These are phyloP conservation scores for Ctenicera cuprea DNA, from an alignment of 2,888 invertebrate genomes.

Conservation along the genomic window DNA sequence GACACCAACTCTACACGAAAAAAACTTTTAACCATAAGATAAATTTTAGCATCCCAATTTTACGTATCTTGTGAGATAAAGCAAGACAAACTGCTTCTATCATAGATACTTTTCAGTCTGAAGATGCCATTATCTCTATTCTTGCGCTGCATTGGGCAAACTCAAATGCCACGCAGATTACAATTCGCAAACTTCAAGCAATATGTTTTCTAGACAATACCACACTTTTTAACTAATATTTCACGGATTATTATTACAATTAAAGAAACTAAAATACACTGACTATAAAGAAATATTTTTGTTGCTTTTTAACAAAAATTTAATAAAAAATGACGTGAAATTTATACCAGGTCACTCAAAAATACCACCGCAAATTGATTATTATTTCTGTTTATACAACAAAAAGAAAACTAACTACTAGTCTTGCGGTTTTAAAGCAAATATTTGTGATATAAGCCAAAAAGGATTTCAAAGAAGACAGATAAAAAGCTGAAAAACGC, in stretches of 20 bases:
- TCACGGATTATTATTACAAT: too few species aligned
- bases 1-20: neutral
- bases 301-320: too few species aligned
- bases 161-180: neutral
- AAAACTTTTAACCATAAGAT: neutral
- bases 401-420: neutral
- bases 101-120: constrained; percentile 17
- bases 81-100: constrained; percentile 15
- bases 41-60: constrained; percentile 7
- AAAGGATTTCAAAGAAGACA: neutral
- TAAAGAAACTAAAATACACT: too few species aligned
- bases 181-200: neutral
- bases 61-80: constrained; percentile 13
- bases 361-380: too few species aligned
- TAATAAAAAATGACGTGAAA: too few species aligned
- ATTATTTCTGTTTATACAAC: too few species aligned
- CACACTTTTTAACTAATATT: too few species aligned
- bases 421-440: neutral
- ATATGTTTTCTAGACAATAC: neutral
- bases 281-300: too few species aligned
- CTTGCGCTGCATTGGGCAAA: neutral
- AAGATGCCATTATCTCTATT: constrained; percentile 5
- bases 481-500: neutral
- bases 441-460: constrained; percentile 2
- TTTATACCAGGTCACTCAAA: too few species aligned